A percentile compares a stretch with the other conserved stretches of the same genome.
Evolutionary conservation across 2,888 invertebrate genomes (phyloP).

Genomic region (Aphidius colemani): DNA sequence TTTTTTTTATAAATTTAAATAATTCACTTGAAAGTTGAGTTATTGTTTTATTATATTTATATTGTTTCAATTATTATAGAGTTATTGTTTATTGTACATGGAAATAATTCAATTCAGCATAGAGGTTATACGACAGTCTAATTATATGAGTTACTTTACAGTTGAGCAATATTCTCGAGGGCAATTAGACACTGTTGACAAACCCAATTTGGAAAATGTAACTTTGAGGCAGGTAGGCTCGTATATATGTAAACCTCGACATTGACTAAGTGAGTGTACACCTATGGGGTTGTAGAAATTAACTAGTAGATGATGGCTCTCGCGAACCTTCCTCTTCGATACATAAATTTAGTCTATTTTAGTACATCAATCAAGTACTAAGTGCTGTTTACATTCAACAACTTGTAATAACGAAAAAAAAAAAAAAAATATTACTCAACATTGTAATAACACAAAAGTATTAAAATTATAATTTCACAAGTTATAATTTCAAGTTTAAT

Average conservation of each 20-base stretch:
- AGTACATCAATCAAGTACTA: no score
- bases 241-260: neutral
- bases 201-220: constrained; percentile 57
- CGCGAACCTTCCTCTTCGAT: neutral
- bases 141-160: constrained; percentile 53
- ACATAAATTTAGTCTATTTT: no score
- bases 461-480: neutral
- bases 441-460: neutral
- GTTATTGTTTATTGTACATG: no score
- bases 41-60: no score
- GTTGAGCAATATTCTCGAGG: constrained; percentile 53
- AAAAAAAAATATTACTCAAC: neutral
- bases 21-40: no score
- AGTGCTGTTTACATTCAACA: no score
- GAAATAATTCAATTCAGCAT: constrained; percentile 48
- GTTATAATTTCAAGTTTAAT: neutral
- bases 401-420: neutral
- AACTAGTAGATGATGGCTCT: neutral
- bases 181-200: constrained; percentile 59
- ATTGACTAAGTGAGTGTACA: constrained; percentile 9
- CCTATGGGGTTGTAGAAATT: neutral
- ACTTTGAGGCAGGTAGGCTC: constrained; percentile 44
- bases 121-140: constrained; percentile 45
- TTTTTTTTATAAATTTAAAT: no score
- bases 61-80: no score